Evolutionary conservation across 2,113 vertebrate genomes (phyloP), one percentile per base, ranked within the genome.

Genomic region (Saimiri boliviensis): DNA sequence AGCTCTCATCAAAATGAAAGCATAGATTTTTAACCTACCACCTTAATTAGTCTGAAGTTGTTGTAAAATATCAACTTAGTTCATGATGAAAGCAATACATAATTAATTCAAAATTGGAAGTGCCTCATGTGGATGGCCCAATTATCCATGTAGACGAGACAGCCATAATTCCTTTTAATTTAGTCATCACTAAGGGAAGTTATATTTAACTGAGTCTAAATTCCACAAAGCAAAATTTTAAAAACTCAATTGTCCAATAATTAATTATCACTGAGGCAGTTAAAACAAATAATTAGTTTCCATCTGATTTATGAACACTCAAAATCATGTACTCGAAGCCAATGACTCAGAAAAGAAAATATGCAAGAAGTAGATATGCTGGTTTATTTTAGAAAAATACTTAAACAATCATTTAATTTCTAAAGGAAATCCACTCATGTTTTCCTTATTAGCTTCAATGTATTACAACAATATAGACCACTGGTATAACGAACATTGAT

Each of bases 281-380:
- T 96, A 74, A 94, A 98, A 91, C 77, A 95, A 97, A 88, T 94
- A 95, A 97, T 96, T 86, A 77, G 37, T 95, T 97, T 95, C 21
- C 49, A 88, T 73, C 52, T 86, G 52, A 95, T 83, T 91, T 89
- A 95, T 54, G 82, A 91, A 54, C 17, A 95, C 45, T 82, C 52
- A 73, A 92, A 96, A 66, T 54, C 58, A 93, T 93, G 95, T 82
- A 47, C 56, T 94, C 71, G 12, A 91, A 97, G 42, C 73, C 84
- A 96, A 86, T 91, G 45, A 60, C 73, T 90, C 58, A 82, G 71
- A 93, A 91, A 88, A 90, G 54, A 85, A 94, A 87, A 91, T 89
- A 47, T 8, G 13, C 27, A 79, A 83, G 63, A 96, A 27, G 47
- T 73, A 56, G 54, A 6, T 89, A 68, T 68, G 20, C 5, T 68